A percentile compares a stretch with the other conserved stretches of the same genome.
Evolutionary conservation across 2,888 invertebrate species (phyloP).

Genomic region (Eupithecia tripunctaria): DNA sequence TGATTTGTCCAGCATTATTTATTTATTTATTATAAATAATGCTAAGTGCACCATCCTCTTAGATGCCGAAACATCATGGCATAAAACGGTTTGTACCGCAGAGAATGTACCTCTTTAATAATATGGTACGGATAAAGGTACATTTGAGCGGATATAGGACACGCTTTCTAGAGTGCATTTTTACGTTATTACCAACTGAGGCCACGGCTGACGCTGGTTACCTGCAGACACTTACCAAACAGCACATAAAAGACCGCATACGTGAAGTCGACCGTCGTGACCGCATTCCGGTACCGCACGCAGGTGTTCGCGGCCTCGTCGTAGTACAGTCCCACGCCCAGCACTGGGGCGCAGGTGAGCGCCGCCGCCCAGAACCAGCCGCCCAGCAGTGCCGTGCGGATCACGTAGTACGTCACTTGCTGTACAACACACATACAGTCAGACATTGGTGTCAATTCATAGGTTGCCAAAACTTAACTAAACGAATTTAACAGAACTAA

Average conservation of each 20-base stretch:
- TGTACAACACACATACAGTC: constrained; percentile 66
- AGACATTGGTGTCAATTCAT: too few relatives aligned
- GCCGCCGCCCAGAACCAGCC: constrained; percentile 88
- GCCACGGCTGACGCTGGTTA: not conserved
- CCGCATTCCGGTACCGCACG: constrained; percentile 89
- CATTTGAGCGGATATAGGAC: too few relatives aligned
- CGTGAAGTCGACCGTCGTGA: constrained; percentile 85
- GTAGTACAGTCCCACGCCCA: constrained; percentile 90
- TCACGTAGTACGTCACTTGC: constrained; percentile 92
- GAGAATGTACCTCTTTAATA: too few relatives aligned
- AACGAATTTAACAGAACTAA: too few relatives aligned
- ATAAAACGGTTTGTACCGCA: too few relatives aligned
- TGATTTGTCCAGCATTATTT: too few relatives aligned
- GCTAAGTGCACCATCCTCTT: too few relatives aligned
- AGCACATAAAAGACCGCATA: constrained; percentile 91
- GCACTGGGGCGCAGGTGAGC: constrained; percentile 90
- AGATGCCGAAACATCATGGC: too few relatives aligned
- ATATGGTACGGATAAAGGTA: too few relatives aligned
- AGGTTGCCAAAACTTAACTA: too few relatives aligned
- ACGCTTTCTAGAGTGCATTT: not conserved
- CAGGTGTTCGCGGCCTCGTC: constrained; percentile 80
- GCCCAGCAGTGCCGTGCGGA: constrained; percentile 88
- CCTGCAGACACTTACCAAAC: constrained; percentile 79
- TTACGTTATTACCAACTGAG: not conserved
- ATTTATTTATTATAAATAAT: too few relatives aligned